Evolutionary conservation across 2,113 vertebrate genomes (phyloP), one percentile per base, ranked within the genome.

Genomic region (Cepphus grylle): DNA sequence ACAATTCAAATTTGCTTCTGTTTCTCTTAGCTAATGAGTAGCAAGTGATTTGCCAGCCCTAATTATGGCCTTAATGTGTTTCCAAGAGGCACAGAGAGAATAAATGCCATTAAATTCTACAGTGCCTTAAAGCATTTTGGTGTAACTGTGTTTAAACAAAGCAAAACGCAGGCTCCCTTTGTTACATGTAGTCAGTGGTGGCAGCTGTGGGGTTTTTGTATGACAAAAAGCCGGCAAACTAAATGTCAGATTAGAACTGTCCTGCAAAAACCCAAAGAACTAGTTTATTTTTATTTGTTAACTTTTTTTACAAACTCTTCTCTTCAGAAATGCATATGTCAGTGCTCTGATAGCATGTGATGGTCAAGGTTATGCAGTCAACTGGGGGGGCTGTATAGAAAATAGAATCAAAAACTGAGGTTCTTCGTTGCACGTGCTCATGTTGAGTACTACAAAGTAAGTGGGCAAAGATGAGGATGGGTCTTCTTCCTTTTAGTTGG

Each of bases 1-100:
- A 80, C 49, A 85, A 49, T 70, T 88, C 52, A 45, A 23, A 78
- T 94, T 94, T 67, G 16, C 34, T 91, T 93, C 92, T 91, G 69
- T 93, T 93, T 91, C 69, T 91, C 15, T 71, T 72, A 63, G 80
- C 52, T 96, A 91, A 94, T 76, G 80, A 86, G 34, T 73, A 90
- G 67, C 81, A 80, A 96, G 83, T 79, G 62, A 89, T 94, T 94
- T 94, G 11, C 69, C 81, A 91, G 45, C 61, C 56, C 34, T 92
- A 72, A 91, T 93, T 96, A 76, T 49, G 47, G 52, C 13, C 19
- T 86, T 93, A 89, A 53, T 93, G 38, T 95, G 72, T 81, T 94
- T 95, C 45, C n/a, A 95, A 66, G 61, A 90, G 72, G 12, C 95
- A 86, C 18, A 71, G 59, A 73, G 70, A 92, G 77, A 90, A 74